Evolutionary conservation across 2,888 invertebrate species (phyloP).

Genomic region (Trypoxylon attenuatum): DNA sequence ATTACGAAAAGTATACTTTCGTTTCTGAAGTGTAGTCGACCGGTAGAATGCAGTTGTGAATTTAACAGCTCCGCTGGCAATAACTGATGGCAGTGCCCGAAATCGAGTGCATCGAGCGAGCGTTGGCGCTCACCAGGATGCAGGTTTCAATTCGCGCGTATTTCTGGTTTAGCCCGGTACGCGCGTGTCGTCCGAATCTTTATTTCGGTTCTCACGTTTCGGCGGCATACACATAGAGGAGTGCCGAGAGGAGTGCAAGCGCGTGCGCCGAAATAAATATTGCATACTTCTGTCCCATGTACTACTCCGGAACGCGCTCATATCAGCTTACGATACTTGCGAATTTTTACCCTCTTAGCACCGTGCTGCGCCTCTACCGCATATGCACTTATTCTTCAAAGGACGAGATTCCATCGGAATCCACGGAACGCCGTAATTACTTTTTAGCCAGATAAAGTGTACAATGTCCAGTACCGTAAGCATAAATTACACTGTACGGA

Average conservation of each 20-base stretch:
- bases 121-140: conserved; percentile 29
- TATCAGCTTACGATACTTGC: conserved; percentile 59
- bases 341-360: too few species aligned
- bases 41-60: conserved; percentile 36
- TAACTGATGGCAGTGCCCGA: conserved; percentile 34
- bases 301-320: conserved; percentile 40
- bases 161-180: conserved; percentile 57
- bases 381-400: not conserved
- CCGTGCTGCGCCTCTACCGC: too few species aligned
- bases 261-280: conserved; percentile 55
- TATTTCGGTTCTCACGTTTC: conserved; percentile 62
- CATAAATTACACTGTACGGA: too few species aligned
- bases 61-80: conserved; percentile 36
- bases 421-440: not conserved
- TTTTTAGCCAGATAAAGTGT: not conserved
- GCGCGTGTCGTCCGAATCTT: conserved; percentile 57
- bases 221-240: conserved; percentile 30
- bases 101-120: conserved; percentile 24
- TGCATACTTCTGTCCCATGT: conserved; percentile 46
- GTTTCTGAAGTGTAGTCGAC: too few species aligned
- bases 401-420: not conserved
- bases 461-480: too few species aligned
- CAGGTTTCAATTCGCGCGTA: conserved; percentile 53
- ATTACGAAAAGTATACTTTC: too few species aligned
- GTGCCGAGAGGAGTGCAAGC: conserved; percentile 26